A percentile compares a stretch with the other conserved stretches of the same genome.
phyloP scores from a whole-genome alignment of 2,797 vertebrate genomes.

The Okamejei kenojei region DNA sequence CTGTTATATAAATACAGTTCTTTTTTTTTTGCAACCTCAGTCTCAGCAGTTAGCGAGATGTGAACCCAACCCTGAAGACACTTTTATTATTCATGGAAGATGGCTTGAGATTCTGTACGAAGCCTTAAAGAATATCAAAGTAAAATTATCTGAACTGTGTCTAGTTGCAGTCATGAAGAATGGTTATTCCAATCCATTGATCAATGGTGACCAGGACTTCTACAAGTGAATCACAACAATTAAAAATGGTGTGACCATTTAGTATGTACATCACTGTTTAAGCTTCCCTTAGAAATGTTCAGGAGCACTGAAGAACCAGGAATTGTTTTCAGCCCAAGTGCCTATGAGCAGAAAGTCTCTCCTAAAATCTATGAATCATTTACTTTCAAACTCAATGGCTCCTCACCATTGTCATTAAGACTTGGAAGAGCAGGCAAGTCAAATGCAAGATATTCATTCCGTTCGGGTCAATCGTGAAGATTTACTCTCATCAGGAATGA shows the following conservation, averaged over 20 bases:
- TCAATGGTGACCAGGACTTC: neutral
- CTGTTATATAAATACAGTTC: neutral
- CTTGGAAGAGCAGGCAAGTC: neutral
- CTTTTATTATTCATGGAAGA: neutral
- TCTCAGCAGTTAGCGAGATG: neutral
- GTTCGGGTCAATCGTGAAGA: neutral
- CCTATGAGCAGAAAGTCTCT: neutral
- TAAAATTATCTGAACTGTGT: slow-evolving; percentile 2
- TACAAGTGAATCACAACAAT: neutral
- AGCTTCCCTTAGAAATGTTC: neutral
- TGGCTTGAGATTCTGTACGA: neutral
- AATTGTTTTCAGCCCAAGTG: neutral
- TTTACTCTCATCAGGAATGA: neutral
- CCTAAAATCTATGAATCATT: neutral
- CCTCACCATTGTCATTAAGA: neutral
- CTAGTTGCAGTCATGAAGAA: neutral
- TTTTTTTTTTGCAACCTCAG: neutral
- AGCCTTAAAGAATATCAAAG: neutral
- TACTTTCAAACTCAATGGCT: neutral
- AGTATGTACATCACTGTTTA: neutral
- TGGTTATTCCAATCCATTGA: neutral
- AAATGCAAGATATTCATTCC: neutral
- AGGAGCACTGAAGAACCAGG: neutral
- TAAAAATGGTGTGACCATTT: neutral
- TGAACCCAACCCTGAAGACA: neutral